These are phyloP conservation scores for Polyergus mexicanus DNA, from an alignment of 1,140 invertebrate genomes.

Conservation along the genomic window DNA sequence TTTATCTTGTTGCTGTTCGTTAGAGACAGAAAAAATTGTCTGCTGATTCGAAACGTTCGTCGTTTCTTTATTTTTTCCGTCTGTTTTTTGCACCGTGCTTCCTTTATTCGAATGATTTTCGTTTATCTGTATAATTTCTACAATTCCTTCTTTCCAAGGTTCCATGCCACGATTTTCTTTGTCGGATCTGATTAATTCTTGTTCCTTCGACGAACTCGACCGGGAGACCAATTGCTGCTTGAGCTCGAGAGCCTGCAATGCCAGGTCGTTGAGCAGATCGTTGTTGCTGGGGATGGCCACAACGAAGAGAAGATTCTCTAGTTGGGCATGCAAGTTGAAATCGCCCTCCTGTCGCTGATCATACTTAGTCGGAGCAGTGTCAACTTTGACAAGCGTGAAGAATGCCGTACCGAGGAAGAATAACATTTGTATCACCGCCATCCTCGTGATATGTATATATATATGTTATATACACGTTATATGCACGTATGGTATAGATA, in stretches of 20 bases:
- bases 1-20: not conserved
- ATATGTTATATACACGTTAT: conserved; percentile 27
- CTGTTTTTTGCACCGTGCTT: conserved; percentile 9
- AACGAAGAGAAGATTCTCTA: conserved; percentile 84
- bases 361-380: conserved; percentile 76
- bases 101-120: conserved; percentile 60
- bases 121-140: conserved; percentile 62
- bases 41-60: not conserved
- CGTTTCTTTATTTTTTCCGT: not conserved
- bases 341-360: conserved; percentile 86
- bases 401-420: conserved; percentile 30
- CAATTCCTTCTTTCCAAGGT: conserved; percentile 25
- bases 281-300: conserved; percentile 68
- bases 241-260: conserved; percentile 64
- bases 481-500: conserved; percentile 37
- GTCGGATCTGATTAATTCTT: conserved; percentile 11
- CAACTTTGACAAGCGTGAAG: not conserved
- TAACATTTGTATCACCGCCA: conserved; percentile 11
- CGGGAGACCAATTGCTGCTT: conserved; percentile 47
- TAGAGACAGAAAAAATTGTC: not conserved
- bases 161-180: not conserved
- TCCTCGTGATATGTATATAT: conserved; percentile 9
- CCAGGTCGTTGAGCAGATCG: conserved; percentile 51
- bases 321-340: conserved; percentile 82
- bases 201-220: conserved; percentile 31